phyloP scores from a whole-genome alignment of 2,797 vertebrate genomes.

The Pipistrellus pygmaeus region DNA sequence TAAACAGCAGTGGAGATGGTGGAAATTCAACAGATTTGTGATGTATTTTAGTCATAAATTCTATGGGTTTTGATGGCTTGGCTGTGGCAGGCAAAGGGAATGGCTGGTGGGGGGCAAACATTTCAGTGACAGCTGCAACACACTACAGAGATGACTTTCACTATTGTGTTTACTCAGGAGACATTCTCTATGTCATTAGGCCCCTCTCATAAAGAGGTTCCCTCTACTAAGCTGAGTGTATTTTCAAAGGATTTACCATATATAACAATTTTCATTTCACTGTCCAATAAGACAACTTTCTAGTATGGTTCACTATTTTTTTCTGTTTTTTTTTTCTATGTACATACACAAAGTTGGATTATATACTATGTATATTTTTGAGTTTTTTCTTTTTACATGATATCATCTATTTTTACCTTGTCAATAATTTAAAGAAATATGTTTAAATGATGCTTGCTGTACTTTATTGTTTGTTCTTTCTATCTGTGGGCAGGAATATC shows the following conservation, averaged over 20 bases:
- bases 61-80: neutral
- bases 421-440: neutral
- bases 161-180: neutral
- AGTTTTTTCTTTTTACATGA: neutral
- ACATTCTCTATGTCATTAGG: neutral
- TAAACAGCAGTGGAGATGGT: neutral
- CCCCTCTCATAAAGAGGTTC: neutral
- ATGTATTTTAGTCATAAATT: neutral
- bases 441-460: neutral
- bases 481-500: neutral
- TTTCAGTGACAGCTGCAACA: neutral
- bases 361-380: neutral
- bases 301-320: neutral
- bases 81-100: neutral
- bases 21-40: neutral
- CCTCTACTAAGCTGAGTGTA: neutral
- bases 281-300: neutral
- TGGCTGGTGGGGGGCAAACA: neutral
- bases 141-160: neutral
- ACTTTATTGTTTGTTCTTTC: neutral
- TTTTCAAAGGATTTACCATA: neutral
- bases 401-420: slow-evolving; percentile 13
- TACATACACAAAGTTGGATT: neutral
- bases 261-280: neutral
- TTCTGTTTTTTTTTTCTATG: neutral